Conservation (phyloP, 2,888 invertebrate species). For the Orthosia cruda region DNA sequence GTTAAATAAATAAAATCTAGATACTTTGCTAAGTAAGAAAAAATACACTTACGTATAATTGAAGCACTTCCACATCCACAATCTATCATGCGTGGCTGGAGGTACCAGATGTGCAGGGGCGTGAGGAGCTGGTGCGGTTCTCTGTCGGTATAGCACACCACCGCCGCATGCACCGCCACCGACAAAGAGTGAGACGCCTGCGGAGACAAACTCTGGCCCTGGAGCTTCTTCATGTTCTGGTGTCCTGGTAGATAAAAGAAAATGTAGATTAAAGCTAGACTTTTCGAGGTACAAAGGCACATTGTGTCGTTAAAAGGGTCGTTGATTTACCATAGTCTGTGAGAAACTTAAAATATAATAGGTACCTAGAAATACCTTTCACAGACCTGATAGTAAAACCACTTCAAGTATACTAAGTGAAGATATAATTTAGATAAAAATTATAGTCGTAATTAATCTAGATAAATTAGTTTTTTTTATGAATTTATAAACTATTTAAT, state of each 20-base stretch:
- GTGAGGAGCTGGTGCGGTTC: conserved; percentile 87
- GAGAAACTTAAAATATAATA: background rate
- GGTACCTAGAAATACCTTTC: background rate
- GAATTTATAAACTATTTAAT: no score
- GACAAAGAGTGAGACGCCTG: conserved; percentile 92
- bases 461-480: no score
- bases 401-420: background rate
- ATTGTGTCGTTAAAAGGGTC: no score
- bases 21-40: background rate
- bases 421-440: no score
- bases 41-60: conserved; percentile 92
- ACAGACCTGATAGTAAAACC: background rate
- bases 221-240: conserved; percentile 87
- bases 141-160: conserved; percentile 91
- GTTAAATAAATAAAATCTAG: no score
- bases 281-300: no score
- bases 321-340: background rate
- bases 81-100: conserved; percentile 91
- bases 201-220: conserved; percentile 92
- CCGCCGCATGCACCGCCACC: conserved; percentile 91
- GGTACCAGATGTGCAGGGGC: conserved; percentile 92
- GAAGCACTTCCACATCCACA: conserved; percentile 94
- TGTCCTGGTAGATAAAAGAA: conserved; percentile 61
- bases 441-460: no score
- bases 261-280: no score